Conservation (phyloP, 1,140 invertebrate genomes). For the Megalonaias nervosa region DNA sequence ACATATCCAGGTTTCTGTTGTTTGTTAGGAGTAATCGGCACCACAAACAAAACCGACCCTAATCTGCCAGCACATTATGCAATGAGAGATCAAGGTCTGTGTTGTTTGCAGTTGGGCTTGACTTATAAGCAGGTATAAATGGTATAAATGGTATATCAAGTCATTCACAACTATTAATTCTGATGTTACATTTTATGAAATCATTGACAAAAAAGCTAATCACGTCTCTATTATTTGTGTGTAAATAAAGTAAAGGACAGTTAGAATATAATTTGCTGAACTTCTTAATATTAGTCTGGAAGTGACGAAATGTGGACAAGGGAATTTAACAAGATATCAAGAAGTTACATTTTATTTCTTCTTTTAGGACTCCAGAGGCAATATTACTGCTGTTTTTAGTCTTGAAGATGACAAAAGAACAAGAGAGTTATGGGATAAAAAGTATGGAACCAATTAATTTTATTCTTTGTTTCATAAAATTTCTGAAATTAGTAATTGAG, state of each 20-base stretch:
- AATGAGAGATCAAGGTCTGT: too few relatives aligned
- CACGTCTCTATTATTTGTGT: too few relatives aligned
- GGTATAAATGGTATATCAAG: too few relatives aligned
- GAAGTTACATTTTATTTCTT: not conserved
- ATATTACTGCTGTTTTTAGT: conserved; percentile 92
- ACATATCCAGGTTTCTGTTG: not conserved
- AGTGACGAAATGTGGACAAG: not conserved
- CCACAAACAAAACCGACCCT: not conserved
- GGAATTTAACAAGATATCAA: not conserved
- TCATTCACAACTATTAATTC: too few relatives aligned
- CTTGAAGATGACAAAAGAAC: conserved; percentile 94
- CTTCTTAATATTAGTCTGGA: not conserved
- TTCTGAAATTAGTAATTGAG: too few relatives aligned
- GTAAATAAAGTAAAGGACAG: too few relatives aligned
- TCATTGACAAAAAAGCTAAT: too few relatives aligned
- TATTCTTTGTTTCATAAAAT: too few relatives aligned
- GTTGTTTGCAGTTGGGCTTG: too few relatives aligned
- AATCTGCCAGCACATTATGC: not conserved
- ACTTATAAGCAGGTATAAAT: too few relatives aligned
- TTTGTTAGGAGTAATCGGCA: not conserved
- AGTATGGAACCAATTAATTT: conserved; percentile 71
- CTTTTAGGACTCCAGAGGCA: conserved; percentile 82
- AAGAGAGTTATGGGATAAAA: conserved; percentile 94
- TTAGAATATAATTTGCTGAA: too few relatives aligned
- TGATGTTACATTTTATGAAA: too few relatives aligned